A percentile compares a stretch with the other conserved stretches of the same genome.
Evolutionary conservation across 2,888 invertebrate species (phyloP).

Genomic region (Elegia similella): DNA sequence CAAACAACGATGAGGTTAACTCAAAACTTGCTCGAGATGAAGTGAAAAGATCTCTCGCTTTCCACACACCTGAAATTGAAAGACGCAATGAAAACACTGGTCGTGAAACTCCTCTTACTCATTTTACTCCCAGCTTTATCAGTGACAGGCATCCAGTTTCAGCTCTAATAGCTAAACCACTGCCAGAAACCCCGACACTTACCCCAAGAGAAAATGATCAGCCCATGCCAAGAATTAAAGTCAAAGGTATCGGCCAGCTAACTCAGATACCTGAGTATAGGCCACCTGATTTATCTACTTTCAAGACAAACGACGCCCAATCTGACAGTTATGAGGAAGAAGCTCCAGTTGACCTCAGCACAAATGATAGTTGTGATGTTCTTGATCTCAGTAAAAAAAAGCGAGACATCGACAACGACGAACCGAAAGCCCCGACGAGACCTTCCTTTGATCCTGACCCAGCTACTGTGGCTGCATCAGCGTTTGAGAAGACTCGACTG

Average conservation of each 20-base stretch:
- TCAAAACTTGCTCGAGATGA: slow-evolving; percentile 79
- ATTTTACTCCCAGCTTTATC: slow-evolving; percentile 70
- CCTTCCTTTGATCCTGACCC: slow-evolving; percentile 68
- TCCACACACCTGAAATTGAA: slow-evolving; percentile 77
- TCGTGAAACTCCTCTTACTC: slow-evolving; percentile 67
- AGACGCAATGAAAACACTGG: slow-evolving; percentile 64
- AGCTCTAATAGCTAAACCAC: slow-evolving; percentile 54
- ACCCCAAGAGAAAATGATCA: slow-evolving; percentile 65
- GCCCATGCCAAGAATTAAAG: slow-evolving; percentile 76
- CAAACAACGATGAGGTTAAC: slow-evolving; percentile 87
- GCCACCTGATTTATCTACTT: slow-evolving; percentile 51
- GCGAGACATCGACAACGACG: slow-evolving; percentile 59
- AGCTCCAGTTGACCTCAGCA: slow-evolving; percentile 87
- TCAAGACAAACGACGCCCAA: slow-evolving; percentile 56
- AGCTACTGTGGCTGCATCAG: slow-evolving; percentile 58
- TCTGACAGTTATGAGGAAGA: slow-evolving; percentile 71
- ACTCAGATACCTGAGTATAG: slow-evolving; percentile 80
- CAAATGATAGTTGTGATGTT: slow-evolving; percentile 84
- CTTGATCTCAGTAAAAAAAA: slow-evolving; percentile 92
- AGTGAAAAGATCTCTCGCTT: slow-evolving; percentile 79
- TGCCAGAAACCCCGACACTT: slow-evolving; percentile 57
- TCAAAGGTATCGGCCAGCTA: slow-evolving; percentile 84
- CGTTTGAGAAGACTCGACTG: slow-evolving; percentile 81
- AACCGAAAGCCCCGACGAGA: slow-evolving; percentile 64
- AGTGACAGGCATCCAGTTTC: slow-evolving; percentile 71